These are phyloP conservation scores for Erythrolamprus reginae DNA, from an alignment of 2,113 vertebrate genomes.

Conservation along the genomic window DNA sequence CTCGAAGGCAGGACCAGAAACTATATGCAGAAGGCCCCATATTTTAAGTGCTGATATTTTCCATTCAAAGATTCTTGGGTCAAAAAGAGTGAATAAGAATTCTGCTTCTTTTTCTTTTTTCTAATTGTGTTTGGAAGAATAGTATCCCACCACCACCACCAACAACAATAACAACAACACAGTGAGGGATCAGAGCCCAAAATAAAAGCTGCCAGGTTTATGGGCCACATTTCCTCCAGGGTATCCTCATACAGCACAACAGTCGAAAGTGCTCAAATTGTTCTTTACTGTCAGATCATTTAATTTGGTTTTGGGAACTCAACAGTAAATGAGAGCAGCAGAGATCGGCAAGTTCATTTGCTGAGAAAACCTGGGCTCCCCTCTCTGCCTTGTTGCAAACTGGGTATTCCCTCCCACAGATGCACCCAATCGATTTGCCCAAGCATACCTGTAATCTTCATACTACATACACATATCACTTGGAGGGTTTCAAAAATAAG, in stretches of 20 bases:
- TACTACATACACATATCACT: background rate
- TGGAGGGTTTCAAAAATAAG: background rate
- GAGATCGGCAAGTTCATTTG: background rate
- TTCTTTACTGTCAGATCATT: background rate
- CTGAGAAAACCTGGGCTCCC: background rate
- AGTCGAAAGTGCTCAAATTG: background rate
- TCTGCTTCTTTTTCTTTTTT: background rate
- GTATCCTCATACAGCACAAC: background rate
- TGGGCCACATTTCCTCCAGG: background rate
- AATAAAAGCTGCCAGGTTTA: background rate
- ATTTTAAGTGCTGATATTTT: background rate
- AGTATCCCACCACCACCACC: too few relatives aligned
- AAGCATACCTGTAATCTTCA: background rate
- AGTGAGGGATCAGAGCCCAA: background rate
- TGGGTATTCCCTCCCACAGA: background rate
- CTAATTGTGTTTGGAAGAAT: background rate
- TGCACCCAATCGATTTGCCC: background rate
- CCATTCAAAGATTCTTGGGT: background rate
- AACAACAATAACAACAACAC: background rate
- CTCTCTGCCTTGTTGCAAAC: background rate
- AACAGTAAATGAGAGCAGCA: background rate
- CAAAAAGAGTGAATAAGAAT: background rate
- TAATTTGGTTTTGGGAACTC: background rate
- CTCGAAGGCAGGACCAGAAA: background rate
- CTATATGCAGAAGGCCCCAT: background rate